Evolutionary conservation across 2,113 vertebrate species (phyloP).

Genomic region (Asarcornis scutulata): DNA sequence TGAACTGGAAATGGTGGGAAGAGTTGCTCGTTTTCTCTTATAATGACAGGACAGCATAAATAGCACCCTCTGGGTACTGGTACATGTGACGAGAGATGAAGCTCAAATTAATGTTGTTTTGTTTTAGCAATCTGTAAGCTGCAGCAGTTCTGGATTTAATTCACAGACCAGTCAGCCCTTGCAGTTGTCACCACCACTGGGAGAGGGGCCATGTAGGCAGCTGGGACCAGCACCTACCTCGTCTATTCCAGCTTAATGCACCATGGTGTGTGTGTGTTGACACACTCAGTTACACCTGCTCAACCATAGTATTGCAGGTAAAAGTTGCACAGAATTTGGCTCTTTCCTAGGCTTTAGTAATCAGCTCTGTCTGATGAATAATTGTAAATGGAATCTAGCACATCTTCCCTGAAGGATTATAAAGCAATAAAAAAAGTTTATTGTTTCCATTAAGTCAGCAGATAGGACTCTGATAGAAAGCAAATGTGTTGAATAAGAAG

Average conservation of each 20-base stretch:
- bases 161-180: not conserved
- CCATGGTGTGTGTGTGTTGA: fast-evolving
- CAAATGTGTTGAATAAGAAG: not conserved
- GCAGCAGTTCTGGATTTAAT: slow-evolving; percentile 1
- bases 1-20: not conserved
- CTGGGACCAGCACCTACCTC: not conserved
- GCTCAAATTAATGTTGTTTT: not conserved
- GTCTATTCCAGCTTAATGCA: not conserved
- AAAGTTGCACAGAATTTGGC: not conserved
- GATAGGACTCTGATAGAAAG: not conserved
- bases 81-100: not conserved
- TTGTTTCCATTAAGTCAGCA: not conserved
- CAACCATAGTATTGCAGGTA: not conserved
- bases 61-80: not conserved
- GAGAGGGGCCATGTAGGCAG: not conserved
- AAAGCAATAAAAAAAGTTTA: not conserved
- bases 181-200: not conserved
- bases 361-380: not conserved
- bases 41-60: not conserved
- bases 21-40: not conserved
- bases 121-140: not conserved
- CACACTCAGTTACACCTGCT: not conserved
- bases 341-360: not conserved
- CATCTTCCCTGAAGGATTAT: not conserved
- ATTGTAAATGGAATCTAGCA: not conserved